Evolutionary conservation across 2,113 vertebrate genomes (phyloP).

Genomic region (Perca fluviatilis): DNA sequence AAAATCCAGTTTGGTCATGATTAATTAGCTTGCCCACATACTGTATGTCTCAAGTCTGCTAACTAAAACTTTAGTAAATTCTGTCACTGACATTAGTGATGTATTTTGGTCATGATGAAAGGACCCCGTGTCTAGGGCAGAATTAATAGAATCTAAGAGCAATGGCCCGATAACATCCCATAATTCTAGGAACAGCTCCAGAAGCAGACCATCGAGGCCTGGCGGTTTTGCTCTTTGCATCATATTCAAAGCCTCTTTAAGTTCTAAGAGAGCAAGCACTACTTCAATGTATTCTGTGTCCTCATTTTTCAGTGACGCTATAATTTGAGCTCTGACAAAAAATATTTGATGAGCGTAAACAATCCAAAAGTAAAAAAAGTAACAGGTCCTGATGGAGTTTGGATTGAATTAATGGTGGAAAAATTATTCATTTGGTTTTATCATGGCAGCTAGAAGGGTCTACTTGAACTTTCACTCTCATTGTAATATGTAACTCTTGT

Average conservation of each 20-base stretch:
- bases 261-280: not conserved
- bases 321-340: not conserved
- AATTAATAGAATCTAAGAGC: not conserved
- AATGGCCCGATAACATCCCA: not conserved
- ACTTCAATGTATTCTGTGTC: not conserved
- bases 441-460: too few species aligned
- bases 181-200: not conserved
- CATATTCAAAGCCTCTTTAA: not conserved
- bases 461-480: too few species aligned
- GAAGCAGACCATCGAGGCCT: not conserved
- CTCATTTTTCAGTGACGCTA: not conserved
- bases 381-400: too few species aligned
- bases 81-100: not conserved
- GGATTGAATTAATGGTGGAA: too few species aligned
- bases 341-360: not conserved
- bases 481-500: too few species aligned
- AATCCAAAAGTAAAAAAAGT: too few species aligned
- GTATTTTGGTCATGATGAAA: not conserved
- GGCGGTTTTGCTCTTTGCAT: not conserved
- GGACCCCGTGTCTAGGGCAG: not conserved
- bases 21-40: too few species aligned
- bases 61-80: too few species aligned
- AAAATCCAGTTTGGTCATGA: too few species aligned
- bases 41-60: too few species aligned
- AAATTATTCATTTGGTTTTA: too few species aligned